A percentile compares a stretch with the other conserved stretches of the same genome.
Conservation (phyloP, 2,113 vertebrate species). For the Rhabdomys dilectus region DNA sequence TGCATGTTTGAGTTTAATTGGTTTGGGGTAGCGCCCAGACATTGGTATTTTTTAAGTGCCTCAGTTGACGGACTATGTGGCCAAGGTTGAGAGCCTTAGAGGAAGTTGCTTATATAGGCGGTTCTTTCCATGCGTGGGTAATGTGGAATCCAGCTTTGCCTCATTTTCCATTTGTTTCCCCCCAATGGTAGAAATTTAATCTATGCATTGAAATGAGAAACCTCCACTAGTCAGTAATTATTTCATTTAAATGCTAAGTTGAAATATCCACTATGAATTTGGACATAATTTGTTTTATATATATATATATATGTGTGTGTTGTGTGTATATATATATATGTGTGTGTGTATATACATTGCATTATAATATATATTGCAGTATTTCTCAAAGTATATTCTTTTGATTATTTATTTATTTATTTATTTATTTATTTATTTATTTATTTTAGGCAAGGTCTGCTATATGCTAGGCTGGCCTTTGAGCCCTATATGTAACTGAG, state of each 20-base stretch:
- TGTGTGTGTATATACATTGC: no score
- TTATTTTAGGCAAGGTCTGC: neutral
- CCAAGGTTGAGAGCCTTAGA: neutral
- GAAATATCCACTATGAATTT: neutral
- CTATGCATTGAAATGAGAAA: neutral
- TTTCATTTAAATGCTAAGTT: constrained; percentile 37
- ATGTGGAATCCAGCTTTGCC: neutral
- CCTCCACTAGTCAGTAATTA: neutral
- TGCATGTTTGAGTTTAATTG: constrained; percentile 29
- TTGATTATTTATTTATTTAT: neutral
- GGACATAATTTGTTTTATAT: neutral
- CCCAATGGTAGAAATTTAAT: constrained; percentile 32
- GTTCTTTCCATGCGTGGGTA: neutral
- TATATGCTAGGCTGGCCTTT: neutral
- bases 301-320: no score
- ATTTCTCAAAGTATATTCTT: constrained; percentile 14
- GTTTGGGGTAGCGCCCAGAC: neutral
- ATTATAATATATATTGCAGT: neutral
- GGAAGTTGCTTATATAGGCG: neutral
- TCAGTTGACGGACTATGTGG: neutral
- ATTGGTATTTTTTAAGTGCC: constrained; percentile 22
- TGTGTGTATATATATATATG: no score
- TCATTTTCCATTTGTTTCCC: neutral
- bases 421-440: neutral
- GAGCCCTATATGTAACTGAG: neutral